A percentile compares a stretch with the other conserved stretches of the same genome.
Conservation (phyloP, 2,797 vertebrate species). For the Acanthornis magna region DNA sequence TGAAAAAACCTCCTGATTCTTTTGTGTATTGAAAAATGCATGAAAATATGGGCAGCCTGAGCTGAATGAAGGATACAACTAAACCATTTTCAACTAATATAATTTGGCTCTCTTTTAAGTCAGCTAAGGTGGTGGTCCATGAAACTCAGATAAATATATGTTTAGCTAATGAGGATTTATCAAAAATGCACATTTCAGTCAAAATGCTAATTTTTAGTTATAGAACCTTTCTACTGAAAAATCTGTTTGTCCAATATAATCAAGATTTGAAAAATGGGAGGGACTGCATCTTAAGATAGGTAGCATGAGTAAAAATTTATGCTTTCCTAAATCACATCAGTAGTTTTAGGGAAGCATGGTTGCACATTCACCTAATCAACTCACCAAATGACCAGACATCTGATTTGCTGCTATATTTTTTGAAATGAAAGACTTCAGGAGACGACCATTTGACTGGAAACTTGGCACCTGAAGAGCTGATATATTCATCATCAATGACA, state of each 20-base stretch:
- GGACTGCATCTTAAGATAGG: background rate
- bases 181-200: background rate
- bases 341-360: background rate
- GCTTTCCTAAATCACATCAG: background rate
- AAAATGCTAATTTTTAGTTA: background rate
- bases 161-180: background rate
- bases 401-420: conserved; percentile 89
- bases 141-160: background rate
- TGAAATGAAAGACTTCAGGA: conserved; percentile 88
- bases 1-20: background rate
- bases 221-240: background rate
- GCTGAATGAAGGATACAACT: background rate
- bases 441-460: conserved; percentile 93
- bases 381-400: conserved; percentile 92
- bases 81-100: background rate
- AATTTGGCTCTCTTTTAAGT: background rate
- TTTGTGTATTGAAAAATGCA: background rate
- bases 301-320: background rate
- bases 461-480: conserved; percentile 84
- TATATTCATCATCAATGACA: conserved; percentile 87
- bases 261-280: background rate
- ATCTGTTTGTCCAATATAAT: background rate
- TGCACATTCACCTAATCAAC: background rate
- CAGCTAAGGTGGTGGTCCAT: background rate
- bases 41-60: background rate